These are phyloP conservation scores for Squalus acanthias DNA, from an alignment of 2,797 vertebrate species.

Conservation along the genomic window DNA sequence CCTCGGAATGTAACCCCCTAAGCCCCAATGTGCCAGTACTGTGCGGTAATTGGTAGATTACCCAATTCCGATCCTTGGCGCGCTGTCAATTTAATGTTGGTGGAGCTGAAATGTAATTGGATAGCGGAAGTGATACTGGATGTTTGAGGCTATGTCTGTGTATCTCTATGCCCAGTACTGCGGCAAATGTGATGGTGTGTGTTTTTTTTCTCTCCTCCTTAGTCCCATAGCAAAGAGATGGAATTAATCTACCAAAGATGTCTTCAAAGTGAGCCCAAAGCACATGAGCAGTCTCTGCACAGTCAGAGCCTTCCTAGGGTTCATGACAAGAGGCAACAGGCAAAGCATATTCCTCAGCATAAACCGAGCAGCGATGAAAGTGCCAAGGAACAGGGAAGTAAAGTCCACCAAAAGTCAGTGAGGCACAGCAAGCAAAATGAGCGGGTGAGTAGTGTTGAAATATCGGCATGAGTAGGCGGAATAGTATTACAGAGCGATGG, in stretches of 20 bases:
- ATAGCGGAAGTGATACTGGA: background rate
- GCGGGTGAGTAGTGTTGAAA: background rate
- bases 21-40: background rate
- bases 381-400: background rate
- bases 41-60: background rate
- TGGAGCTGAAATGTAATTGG: background rate
- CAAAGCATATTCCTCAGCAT: background rate
- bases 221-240: background rate
- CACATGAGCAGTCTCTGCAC: background rate
- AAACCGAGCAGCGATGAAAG: background rate
- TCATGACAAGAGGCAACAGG: background rate
- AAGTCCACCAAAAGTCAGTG: background rate
- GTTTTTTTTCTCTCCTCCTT: too few species aligned
- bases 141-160: background rate
- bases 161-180: background rate
- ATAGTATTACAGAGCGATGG: background rate
- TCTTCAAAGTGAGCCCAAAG: background rate
- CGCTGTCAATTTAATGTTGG: background rate
- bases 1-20: background rate
- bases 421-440: too few species aligned
- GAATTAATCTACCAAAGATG: background rate
- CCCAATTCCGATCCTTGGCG: too few species aligned
- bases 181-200: background rate
- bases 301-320: background rate
- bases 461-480: background rate